Base-by-base conservation (phyloP, 2,888 invertebrate species). In the Rotaria magnacalcarata region DNA sequence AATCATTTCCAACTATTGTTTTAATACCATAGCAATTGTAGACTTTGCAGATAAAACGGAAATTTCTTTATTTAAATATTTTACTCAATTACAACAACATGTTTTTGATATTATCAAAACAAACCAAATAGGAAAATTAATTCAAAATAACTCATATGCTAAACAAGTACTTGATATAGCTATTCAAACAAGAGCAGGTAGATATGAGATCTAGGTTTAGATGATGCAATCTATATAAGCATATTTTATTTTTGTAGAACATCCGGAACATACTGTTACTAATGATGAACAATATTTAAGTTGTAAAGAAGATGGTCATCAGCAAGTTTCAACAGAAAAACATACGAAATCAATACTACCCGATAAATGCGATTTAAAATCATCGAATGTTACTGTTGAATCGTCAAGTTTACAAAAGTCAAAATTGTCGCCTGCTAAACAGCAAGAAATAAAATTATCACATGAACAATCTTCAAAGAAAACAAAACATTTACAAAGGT, bases 151-250 rank as follows among this genome's bases (percentile, higher is more conserved):
- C 47, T n/a, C 80, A n/a, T 80, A 80, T 47, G 24, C 80, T 47
- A 80, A 80, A 80, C 43, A 47, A 47, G 47, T 80, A 47, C 80
- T 80, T 43, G 80, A 80, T n/a, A 80, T 47, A n/a, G 47, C 47
- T 24, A 80, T 80, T 41, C 67, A 67, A 67, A 67, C 67, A 34
- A 41, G 16, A 27, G 24, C 67, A 67, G 67, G 67, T 67, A 67
- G 34, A 67, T 67, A 34, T 14, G 34, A 67, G 34, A 34, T 14
- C 34, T 34, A 67, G 34, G 1, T 34, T 67, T 11, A 14, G 67
- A 34, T 67, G 34, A 34, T 67, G 34, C 11, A 67, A 67, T 67
- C 34, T 34, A 67, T 67, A 34, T 34, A 34, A 19, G 19, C 67
- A 67, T 67, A 5, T 56, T 24, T 7, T 21, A 0, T 19, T 7